Conservation (phyloP, 2,113 vertebrate species). For the Athene noctua region DNA sequence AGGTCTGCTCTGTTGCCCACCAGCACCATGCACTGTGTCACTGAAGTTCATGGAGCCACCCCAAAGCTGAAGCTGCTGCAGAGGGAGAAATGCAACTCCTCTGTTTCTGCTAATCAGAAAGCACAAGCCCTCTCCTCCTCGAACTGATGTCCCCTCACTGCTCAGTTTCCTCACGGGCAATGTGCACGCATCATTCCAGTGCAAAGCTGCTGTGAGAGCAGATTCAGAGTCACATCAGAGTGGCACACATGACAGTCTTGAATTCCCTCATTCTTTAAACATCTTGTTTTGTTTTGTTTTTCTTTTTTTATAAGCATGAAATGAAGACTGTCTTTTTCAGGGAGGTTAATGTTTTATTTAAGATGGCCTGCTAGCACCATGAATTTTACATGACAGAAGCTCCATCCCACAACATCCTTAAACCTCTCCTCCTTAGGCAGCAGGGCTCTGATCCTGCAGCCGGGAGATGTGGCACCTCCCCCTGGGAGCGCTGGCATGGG, state of each 20-base stretch:
- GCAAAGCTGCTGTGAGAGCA: not conserved
- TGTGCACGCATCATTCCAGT: not conserved
- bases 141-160: not conserved
- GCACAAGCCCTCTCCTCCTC: not conserved
- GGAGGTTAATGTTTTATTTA: slow-evolving; percentile 10
- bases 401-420: not conserved
- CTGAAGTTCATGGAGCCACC: not conserved
- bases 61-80: not conserved
- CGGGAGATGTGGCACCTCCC: not conserved
- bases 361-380: not conserved
- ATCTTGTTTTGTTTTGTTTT: not conserved
- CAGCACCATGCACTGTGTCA: not conserved
- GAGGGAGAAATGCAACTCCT: not conserved
- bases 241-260: not conserved
- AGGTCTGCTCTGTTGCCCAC: not conserved
- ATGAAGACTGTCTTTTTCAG: not conserved
- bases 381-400: slow-evolving; percentile 34
- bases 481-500: not conserved
- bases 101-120: not conserved
- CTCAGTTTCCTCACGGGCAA: not conserved
- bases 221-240: not conserved
- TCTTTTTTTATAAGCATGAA: not conserved
- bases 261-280: not conserved
- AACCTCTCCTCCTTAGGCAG: not conserved
- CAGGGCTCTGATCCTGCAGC: not conserved